Percentiles rank a stretch among this genome's conserved stretches.
These are phyloP conservation scores for Psephotus haematonotus DNA, from an alignment of 2,113 vertebrate genomes.

Conservation along the genomic window DNA sequence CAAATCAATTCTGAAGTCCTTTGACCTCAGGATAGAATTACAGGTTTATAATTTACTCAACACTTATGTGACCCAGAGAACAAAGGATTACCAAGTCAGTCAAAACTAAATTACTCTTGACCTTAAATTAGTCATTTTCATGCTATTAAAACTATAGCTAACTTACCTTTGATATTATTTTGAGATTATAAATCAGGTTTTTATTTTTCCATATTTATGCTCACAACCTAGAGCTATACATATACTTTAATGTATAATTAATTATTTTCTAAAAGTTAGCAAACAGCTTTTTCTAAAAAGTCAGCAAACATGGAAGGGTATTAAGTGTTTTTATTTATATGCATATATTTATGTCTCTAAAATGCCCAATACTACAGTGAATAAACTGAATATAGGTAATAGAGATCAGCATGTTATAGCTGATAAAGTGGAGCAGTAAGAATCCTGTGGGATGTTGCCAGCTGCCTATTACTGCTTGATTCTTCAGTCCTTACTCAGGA, in stretches of 20 bases:
- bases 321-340: neutral
- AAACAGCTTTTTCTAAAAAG: neutral
- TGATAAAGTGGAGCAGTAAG: neutral
- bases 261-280: neutral
- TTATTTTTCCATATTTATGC: neutral
- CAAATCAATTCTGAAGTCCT: constrained; percentile 51
- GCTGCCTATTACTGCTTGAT: neutral
- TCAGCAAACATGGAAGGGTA: neutral
- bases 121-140: constrained; percentile 53
- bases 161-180: neutral
- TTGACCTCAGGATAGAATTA: constrained; percentile 61
- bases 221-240: neutral
- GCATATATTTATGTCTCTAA: neutral
- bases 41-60: constrained; percentile 67
- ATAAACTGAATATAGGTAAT: neutral
- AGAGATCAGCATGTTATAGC: neutral
- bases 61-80: constrained; percentile 60
- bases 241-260: neutral
- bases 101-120: constrained; percentile 45
- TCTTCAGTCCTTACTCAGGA: neutral
- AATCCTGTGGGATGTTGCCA: neutral
- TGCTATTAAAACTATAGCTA: neutral
- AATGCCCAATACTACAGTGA: neutral
- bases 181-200: neutral
- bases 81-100: constrained; percentile 54